Conservation (phyloP, 2,113 vertebrate species). For the Lanius collurio region DNA sequence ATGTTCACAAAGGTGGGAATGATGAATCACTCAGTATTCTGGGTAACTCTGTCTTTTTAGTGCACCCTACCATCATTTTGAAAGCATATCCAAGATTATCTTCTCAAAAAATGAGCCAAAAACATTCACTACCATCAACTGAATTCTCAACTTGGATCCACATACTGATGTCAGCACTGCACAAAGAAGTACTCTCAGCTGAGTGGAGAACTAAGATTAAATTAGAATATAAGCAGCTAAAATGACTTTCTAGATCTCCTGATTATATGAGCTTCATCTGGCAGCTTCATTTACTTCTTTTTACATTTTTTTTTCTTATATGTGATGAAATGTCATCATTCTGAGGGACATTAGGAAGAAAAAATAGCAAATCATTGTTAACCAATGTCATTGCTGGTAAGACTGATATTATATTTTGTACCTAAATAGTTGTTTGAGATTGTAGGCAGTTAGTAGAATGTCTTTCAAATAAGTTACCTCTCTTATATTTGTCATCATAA, state of each 20-base stretch:
- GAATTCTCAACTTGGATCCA: background rate
- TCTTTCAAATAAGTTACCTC: background rate
- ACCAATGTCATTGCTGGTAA: background rate
- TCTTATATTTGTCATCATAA: background rate
- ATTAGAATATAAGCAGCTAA: background rate
- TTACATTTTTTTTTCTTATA: background rate
- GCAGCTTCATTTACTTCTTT: background rate
- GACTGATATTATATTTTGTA: background rate
- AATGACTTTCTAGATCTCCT: background rate
- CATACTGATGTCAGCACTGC: background rate
- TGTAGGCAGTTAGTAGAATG: background rate
- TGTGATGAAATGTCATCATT: background rate
- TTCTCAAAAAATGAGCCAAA: background rate
- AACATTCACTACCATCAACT: background rate
- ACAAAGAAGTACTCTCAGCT: background rate
- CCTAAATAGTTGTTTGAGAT: background rate
- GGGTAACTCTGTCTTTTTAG: background rate
- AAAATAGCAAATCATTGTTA: background rate
- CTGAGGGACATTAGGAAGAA: background rate
- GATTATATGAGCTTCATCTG: background rate
- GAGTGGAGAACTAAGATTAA: background rate
- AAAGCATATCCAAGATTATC: background rate
- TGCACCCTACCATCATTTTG: background rate
- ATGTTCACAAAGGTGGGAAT: background rate
- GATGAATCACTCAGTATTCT: background rate